phyloP scores from a whole-genome alignment of 1,140 invertebrate genomes.

The Danaus plexippus region DNA sequence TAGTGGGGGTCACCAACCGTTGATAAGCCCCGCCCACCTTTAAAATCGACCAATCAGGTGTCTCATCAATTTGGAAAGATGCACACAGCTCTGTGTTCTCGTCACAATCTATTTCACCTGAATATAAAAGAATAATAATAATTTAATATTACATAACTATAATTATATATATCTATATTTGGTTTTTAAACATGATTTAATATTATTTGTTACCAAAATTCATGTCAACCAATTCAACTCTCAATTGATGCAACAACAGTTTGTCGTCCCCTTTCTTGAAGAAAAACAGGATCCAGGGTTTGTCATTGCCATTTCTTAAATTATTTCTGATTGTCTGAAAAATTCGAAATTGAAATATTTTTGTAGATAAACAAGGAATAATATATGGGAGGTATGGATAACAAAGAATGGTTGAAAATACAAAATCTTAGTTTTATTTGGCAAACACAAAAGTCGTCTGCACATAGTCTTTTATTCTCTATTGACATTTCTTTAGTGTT shows the following conservation, averaged over 20 bases:
- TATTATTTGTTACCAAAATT: slow-evolving; percentile 40
- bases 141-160: no score
- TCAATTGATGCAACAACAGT: slow-evolving; percentile 43
- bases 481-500: background rate
- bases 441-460: no score
- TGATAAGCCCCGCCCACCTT: slow-evolving; percentile 51
- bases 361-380: no score
- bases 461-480: no score
- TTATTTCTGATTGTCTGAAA: slow-evolving; percentile 43
- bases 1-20: slow-evolving; percentile 6
- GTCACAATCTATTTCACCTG: slow-evolving; percentile 47
- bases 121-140: slow-evolving; percentile 5
- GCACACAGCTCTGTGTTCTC: slow-evolving; percentile 31
- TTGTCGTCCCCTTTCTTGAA: slow-evolving; percentile 29
- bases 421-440: no score
- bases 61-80: slow-evolving; percentile 33
- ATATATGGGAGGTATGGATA: no score
- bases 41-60: slow-evolving; percentile 38
- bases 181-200: no score
- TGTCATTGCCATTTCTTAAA: slow-evolving; percentile 31
- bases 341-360: background rate
- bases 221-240: slow-evolving; percentile 29
- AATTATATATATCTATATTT: no score
- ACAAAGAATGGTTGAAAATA: no score
- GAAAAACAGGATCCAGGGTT: slow-evolving; percentile 50